Evolutionary conservation across 2,888 invertebrate genomes (phyloP).

Genomic region (Sicus ferrugineus): DNA sequence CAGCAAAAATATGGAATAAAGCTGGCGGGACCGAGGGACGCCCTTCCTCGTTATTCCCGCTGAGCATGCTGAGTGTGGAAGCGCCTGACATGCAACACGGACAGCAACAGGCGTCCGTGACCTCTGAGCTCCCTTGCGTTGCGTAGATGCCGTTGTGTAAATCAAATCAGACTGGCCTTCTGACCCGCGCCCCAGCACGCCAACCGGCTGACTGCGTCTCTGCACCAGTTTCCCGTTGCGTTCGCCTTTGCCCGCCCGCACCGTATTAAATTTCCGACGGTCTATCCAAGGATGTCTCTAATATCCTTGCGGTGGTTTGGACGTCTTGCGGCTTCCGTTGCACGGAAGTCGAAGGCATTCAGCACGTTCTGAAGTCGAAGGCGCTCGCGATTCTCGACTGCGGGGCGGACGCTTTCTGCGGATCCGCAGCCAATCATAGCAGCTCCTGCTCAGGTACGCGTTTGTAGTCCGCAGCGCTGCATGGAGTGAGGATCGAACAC

Average conservation of each 20-base stretch:
- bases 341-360: background rate
- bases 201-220: background rate
- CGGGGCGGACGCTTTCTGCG: background rate
- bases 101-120: background rate
- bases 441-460: background rate
- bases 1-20: too few relatives aligned
- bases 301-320: background rate
- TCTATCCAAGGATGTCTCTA: background rate
- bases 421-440: background rate
- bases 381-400: background rate
- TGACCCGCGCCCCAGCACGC: background rate
- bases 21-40: too few relatives aligned
- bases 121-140: background rate
- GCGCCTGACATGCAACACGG: constrained; percentile 13
- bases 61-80: background rate
- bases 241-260: background rate
- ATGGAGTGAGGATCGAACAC: background rate
- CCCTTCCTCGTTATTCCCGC: too few relatives aligned
- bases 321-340: background rate
- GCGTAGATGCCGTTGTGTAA: background rate
- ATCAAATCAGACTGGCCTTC: background rate
- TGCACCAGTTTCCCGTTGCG: background rate
- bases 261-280: too few relatives aligned
- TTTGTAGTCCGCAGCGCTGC: background rate
- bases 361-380: background rate